These are phyloP conservation scores for Apostichopus japonicus DNA, from an alignment of 35 echinoderm and acorn worm genomes.

Conservation along the genomic window DNA sequence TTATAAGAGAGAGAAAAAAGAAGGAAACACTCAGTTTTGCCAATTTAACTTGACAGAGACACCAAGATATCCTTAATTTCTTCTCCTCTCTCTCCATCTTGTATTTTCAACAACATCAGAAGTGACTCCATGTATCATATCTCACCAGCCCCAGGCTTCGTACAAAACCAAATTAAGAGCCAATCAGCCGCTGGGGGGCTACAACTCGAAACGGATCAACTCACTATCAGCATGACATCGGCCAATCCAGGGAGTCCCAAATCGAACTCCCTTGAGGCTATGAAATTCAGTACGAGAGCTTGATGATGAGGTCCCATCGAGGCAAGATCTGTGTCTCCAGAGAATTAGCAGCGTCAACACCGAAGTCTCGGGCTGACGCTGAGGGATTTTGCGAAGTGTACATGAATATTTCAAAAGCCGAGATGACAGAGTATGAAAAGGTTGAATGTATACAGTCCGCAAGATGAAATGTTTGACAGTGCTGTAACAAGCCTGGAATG, in stretches of 20 bases:
- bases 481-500: conserved; percentile 57
- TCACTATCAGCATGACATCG: conserved; percentile 64
- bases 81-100: conserved; percentile 51
- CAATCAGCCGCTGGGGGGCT: conserved; percentile 64
- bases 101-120: conserved; percentile 65
- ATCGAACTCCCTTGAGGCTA: conserved; percentile 60
- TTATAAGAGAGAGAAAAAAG: conserved; percentile 1
- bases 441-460: conserved; percentile 33
- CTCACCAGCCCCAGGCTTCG: conserved; percentile 52
- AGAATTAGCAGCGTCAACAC: conserved; percentile 61
- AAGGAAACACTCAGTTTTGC: conserved; percentile 28
- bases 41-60: conserved; percentile 58
- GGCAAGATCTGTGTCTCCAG: conserved; percentile 53
- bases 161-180: conserved; percentile 69
- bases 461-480: conserved; percentile 55
- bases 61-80: conserved; percentile 49
- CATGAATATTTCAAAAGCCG: conserved; percentile 48
- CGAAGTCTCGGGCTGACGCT: background rate
- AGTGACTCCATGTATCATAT: conserved; percentile 68
- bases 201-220: conserved; percentile 57
- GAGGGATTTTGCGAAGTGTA: conserved; percentile 5
- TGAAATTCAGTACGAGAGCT: conserved; percentile 59
- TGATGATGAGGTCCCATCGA: conserved; percentile 47
- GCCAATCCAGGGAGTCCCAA: conserved; percentile 53
- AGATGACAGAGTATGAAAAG: conserved; percentile 27